Percentiles rank a stretch among this genome's conserved stretches.
Conservation (phyloP, 2,888 invertebrate species). For the Ichneumoninae sp. region DNA sequence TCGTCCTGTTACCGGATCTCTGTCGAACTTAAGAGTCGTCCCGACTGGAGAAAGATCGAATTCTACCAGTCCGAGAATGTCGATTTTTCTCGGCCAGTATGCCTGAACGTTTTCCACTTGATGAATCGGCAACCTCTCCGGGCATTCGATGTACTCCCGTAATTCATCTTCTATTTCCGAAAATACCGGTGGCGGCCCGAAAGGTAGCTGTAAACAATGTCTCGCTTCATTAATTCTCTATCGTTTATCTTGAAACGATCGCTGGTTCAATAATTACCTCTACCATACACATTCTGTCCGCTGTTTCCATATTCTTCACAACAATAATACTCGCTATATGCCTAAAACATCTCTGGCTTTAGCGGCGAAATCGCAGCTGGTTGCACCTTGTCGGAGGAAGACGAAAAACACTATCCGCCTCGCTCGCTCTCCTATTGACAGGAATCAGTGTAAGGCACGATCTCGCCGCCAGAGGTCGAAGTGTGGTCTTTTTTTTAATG, state of each 20-base stretch:
- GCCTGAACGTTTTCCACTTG: slow-evolving; percentile 89
- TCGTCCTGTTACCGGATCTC: slow-evolving; percentile 91
- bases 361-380: background rate
- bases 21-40: slow-evolving; percentile 86
- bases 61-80: slow-evolving; percentile 85
- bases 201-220: slow-evolving; percentile 78
- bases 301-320: slow-evolving; percentile 47
- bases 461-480: background rate
- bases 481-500: background rate
- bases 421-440: background rate
- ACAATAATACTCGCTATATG: background rate
- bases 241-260: background rate
- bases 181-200: slow-evolving; percentile 88
- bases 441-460: background rate
- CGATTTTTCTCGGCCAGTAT: slow-evolving; percentile 87
- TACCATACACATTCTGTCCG: slow-evolving; percentile 40
- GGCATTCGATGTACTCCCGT: slow-evolving; percentile 88
- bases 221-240: background rate
- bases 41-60: slow-evolving; percentile 85
- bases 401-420: background rate
- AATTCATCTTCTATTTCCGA: slow-evolving; percentile 88
- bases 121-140: slow-evolving; percentile 90
- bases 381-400: background rate
- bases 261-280: slow-evolving; percentile 45
- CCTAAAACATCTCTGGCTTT: background rate